Base-by-base conservation (phyloP, 2,888 invertebrate genomes). In the Tetropium fuscum region DNA sequence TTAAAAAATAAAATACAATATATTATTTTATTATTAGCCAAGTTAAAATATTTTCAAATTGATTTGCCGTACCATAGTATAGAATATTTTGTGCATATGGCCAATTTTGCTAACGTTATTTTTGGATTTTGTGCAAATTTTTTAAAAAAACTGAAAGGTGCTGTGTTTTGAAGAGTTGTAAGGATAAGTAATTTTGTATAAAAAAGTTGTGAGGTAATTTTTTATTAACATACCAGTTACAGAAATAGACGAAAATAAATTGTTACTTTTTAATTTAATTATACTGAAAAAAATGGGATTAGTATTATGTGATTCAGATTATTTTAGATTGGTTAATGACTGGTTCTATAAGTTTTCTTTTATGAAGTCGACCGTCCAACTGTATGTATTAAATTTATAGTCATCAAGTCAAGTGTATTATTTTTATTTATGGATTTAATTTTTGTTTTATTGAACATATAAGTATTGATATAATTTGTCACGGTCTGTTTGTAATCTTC, bases 401-500 rank as follows among this genome's bases (percentile, higher is more conserved):
- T 53, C 27, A 7, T 53, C 8, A 58, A 27, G 10, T 53, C 8
- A 58, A 27, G 20, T 53, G 20, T 38, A 53, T 45, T 13, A 44
- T 41, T 53, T 45, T 44, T 25, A 16, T 60, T 47, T 58, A 27
- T 40, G 44, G 25, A 55, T 53, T 40, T 48, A 19, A 22, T 30
- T 44, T 55, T 55, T 34, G 11, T 43, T 27, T 43, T 51, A 44
- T 60, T 60, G 30, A 43, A 60, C 41, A 25, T 43, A 34, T 38
- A 51, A 71, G 60, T 64, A 69, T 60, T 66, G 66, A 63, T 69
- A 60, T 45, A 59, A 49, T 70, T 71, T 71, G 64, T 66, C 75
- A 74, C 71, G 78, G 78, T 78, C 74, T 77, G 77, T 78, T 76
- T 71, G 68, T 75, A 74, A 76, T 74, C 76, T 77, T 77, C 76